Percentiles rank a stretch among this genome's conserved stretches.
Conservation (phyloP, 1,140 invertebrate genomes). For the Solen grandis region DNA sequence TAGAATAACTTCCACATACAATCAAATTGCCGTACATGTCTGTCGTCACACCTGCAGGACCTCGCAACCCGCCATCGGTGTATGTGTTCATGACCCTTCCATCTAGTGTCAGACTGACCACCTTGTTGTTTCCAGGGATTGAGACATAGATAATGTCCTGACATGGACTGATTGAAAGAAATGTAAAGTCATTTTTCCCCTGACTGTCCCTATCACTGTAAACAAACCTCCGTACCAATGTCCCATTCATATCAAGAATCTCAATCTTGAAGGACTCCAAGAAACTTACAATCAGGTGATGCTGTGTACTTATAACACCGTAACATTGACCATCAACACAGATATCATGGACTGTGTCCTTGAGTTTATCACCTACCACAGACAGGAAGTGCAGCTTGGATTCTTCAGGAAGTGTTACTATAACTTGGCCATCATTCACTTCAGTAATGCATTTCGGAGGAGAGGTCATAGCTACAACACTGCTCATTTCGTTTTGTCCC, state of each 20-base stretch:
- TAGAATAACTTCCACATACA: slow-evolving; percentile 12
- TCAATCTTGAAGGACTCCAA: too few species aligned
- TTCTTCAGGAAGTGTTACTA: slow-evolving; percentile 3
- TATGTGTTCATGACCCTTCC: slow-evolving; percentile 1
- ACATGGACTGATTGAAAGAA: too few species aligned
- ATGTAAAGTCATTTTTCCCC: not conserved
- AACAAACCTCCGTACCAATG: not conserved
- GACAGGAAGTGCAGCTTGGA: not conserved
- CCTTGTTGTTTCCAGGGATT: not conserved
- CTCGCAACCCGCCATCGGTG: slow-evolving; percentile 4
- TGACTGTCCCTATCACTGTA: not conserved
- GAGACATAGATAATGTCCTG: slow-evolving; percentile 1
- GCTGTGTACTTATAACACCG: not conserved
- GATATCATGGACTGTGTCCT: not conserved
- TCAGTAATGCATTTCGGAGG: not conserved
- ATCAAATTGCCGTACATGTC: not conserved
- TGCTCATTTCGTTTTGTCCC: too few species aligned
- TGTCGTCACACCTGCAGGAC: not conserved
- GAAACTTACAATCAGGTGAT: too few species aligned
- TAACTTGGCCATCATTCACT: too few species aligned
- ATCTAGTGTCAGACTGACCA: not conserved
- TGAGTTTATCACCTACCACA: not conserved
- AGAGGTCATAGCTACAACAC: too few species aligned
- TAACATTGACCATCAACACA: slow-evolving; percentile 6
- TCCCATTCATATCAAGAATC: too few species aligned